Conservation (phyloP, 1,140 invertebrate species). For the Amyelois transitella region DNA sequence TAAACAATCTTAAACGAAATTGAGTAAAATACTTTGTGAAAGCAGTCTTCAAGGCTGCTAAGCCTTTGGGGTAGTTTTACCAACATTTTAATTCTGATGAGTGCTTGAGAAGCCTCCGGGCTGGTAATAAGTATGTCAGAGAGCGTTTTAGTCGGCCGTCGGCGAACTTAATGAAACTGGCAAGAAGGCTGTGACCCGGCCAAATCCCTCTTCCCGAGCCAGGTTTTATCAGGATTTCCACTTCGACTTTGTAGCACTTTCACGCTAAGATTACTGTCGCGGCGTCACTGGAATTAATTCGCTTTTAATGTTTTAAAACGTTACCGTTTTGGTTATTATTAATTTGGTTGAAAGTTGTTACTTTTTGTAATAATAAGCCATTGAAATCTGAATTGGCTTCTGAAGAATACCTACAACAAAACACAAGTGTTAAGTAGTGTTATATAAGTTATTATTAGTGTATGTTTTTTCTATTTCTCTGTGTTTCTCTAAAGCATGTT, state of each 20-base stretch:
- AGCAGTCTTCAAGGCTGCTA: background rate
- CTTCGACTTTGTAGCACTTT: slow-evolving; percentile 19
- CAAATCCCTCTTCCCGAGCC: slow-evolving; percentile 22
- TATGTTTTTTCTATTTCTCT: too few species aligned
- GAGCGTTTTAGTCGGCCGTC: background rate
- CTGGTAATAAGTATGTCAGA: background rate
- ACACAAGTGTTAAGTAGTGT: too few species aligned
- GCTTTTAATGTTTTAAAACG: too few species aligned
- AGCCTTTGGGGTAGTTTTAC: background rate
- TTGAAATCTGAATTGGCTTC: too few species aligned
- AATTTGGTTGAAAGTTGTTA: too few species aligned
- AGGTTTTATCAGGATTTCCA: slow-evolving; percentile 25
- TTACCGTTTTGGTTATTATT: too few species aligned
- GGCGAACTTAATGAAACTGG: slow-evolving; percentile 24
- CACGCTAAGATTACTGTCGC: slow-evolving; percentile 11
- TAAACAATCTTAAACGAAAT: background rate
- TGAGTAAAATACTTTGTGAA: background rate
- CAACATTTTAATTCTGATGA: background rate
- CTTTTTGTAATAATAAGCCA: too few species aligned
- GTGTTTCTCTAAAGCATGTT: too few species aligned
- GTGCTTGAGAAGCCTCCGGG: background rate
- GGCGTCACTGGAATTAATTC: background rate
- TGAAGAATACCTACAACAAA: too few species aligned
- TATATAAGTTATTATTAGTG: too few species aligned
- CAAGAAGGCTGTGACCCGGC: slow-evolving; percentile 16